Evolutionary conservation across 2,888 invertebrate genomes (phyloP).

Genomic region (Diaphora mendica): DNA sequence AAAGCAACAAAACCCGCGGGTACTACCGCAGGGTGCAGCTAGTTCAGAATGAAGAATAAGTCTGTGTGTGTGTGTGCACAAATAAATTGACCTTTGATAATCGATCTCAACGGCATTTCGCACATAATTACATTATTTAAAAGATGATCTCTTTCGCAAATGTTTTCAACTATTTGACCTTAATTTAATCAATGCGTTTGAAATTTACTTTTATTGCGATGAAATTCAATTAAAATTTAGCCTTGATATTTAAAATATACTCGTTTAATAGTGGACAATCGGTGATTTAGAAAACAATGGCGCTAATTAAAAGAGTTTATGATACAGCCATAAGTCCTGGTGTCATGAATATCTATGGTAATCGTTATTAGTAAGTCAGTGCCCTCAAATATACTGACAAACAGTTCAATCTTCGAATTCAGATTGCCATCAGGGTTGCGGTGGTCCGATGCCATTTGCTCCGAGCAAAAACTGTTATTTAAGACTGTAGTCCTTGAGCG

Average conservation of each 20-base stretch:
- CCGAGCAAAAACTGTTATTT: too few species aligned
- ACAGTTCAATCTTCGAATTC: too few species aligned
- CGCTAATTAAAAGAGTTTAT: not conserved
- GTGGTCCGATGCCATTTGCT: too few species aligned
- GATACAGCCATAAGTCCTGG: too few species aligned
- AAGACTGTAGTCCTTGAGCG: too few species aligned
- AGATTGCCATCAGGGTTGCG: too few species aligned
- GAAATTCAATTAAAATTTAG: slow-evolving; percentile 27
- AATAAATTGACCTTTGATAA: not conserved
- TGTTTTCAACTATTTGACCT: slow-evolving; percentile 36
- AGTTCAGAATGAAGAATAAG: too few species aligned
- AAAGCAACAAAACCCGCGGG: too few species aligned
- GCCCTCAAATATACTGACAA: too few species aligned
- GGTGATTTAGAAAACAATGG: not conserved
- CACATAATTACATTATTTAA: slow-evolving; percentile 11
- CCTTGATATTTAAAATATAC: slow-evolving; percentile 37
- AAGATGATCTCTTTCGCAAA: slow-evolving; percentile 42
- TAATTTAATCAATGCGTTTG: slow-evolving; percentile 30
- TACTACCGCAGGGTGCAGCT: too few species aligned
- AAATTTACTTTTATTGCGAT: slow-evolving; percentile 12
- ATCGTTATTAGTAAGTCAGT: too few species aligned
- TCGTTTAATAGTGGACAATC: not conserved
- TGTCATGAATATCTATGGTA: too few species aligned
- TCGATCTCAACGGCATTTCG: not conserved
- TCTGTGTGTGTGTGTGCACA: not conserved